These are phyloP conservation scores for Hydroisotoma schaefferi DNA, from an alignment of 2,888 invertebrate genomes.

Conservation along the genomic window DNA sequence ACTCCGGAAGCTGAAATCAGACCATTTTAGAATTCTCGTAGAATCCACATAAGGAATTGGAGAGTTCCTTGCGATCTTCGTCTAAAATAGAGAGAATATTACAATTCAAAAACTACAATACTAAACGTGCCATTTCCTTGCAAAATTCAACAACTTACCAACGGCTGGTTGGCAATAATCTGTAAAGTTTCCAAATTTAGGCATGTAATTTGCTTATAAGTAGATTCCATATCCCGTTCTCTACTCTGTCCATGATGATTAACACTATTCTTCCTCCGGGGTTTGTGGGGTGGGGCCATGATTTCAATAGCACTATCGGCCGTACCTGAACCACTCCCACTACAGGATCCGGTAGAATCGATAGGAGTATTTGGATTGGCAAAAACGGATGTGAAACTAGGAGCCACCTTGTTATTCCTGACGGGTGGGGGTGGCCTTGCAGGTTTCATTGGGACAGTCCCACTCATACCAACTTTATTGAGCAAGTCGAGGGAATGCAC, in stretches of 20 bases:
- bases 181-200: conserved; percentile 47
- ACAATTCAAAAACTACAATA: conserved; percentile 6
- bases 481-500: conserved; percentile 47
- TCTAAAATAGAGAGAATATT: conserved; percentile 27
- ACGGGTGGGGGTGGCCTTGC: conserved; percentile 47
- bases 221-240: conserved; percentile 38
- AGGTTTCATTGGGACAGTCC: conserved; percentile 30
- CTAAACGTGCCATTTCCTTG: background rate
- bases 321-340: background rate
- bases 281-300: conserved; percentile 44
- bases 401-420: conserved; percentile 43
- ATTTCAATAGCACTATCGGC: background rate
- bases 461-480: conserved; percentile 36
- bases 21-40: conserved; percentile 36
- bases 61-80: conserved; percentile 37
- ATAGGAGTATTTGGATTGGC: conserved; percentile 24
- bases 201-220: conserved; percentile 45
- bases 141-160: conserved; percentile 34
- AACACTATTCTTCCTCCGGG: conserved; percentile 38
- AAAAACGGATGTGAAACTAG: conserved; percentile 47
- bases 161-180: conserved; percentile 45
- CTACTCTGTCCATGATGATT: conserved; percentile 15
- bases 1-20: conserved; percentile 27
- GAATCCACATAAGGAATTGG: conserved; percentile 17
- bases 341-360: too few species aligned